Evolutionary conservation across 1,140 invertebrate species (phyloP).

Genomic region (Dinothrombium tinctorium): DNA sequence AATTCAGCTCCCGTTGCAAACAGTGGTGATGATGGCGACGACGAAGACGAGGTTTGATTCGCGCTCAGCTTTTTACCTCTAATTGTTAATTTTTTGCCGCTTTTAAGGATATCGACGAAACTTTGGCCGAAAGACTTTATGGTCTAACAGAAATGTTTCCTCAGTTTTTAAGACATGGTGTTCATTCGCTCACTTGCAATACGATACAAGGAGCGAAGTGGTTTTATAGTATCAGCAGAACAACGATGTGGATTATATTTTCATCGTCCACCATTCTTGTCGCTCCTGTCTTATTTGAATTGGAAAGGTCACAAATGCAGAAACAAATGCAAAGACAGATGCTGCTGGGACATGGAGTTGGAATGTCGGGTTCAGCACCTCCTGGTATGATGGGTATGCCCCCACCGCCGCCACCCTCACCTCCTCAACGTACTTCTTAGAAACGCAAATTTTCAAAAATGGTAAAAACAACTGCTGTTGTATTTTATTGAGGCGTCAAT

Average conservation of each 20-base stretch:
- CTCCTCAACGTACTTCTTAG: no score
- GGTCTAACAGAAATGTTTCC: constrained; percentile 87
- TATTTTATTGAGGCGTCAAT: no score
- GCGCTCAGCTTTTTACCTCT: no score
- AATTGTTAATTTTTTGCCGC: neutral
- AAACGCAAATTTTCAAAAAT: no score
- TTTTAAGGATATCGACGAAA: constrained; percentile 36
- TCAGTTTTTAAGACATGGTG: constrained; percentile 40
- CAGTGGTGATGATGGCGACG: no score
- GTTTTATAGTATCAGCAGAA: neutral
- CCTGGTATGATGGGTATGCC: no score
- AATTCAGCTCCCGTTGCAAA: no score
- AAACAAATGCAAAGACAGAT: neutral
- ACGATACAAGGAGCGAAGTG: constrained; percentile 7
- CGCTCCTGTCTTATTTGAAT: constrained; percentile 71
- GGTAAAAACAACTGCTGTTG: no score
- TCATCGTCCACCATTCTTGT: constrained; percentile 68
- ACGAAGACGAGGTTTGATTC: no score
- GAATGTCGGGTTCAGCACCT: no score
- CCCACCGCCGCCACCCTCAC: no score
- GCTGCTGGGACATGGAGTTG: no score
- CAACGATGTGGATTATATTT: constrained; percentile 47
- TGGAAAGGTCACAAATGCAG: constrained; percentile 16
- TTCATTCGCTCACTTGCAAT: constrained; percentile 25
- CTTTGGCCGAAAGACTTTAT: constrained; percentile 48